Conservation (phyloP, 23 tunicate species). For the Trididemnum clinides region DNA sequence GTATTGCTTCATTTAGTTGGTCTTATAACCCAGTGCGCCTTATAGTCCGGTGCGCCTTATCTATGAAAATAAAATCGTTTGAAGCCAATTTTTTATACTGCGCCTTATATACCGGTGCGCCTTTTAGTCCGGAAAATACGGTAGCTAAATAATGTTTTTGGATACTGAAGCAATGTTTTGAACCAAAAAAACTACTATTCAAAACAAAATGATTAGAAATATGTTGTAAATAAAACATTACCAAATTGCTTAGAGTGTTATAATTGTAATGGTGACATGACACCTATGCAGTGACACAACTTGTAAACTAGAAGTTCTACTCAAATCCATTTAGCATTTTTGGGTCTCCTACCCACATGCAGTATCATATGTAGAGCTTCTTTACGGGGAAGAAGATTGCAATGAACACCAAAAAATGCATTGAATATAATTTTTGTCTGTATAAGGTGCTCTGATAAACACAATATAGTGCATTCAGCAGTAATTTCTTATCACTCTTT, state of each 20-base stretch:
- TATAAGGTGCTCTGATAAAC: not conserved
- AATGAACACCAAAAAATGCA: not conserved
- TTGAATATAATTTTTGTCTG: constrained; percentile 9
- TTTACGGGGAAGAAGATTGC: not conserved
- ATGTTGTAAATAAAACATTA: constrained; percentile 1
- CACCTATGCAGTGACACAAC: not conserved
- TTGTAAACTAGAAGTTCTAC: not conserved
- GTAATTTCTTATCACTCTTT: constrained; percentile 20
- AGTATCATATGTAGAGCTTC: not conserved
- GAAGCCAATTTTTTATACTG: too few species aligned
- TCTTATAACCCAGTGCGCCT: too few species aligned
- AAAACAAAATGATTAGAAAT: not conserved
- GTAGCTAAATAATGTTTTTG: not conserved
- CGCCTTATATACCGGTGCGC: too few species aligned
- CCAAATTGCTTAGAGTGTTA: not conserved
- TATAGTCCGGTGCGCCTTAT: too few species aligned
- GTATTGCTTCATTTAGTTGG: too few species aligned
- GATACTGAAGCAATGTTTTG: not conserved
- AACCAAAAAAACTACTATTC: not conserved
- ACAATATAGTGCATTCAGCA: constrained; percentile 17
- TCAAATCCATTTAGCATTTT: not conserved
- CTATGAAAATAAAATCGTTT: too few species aligned
- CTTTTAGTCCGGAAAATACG: too few species aligned
- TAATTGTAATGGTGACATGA: not conserved
- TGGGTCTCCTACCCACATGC: not conserved